Evolutionary conservation across 2,113 vertebrate species (phyloP).

Genomic region (Ailurus styani): DNA sequence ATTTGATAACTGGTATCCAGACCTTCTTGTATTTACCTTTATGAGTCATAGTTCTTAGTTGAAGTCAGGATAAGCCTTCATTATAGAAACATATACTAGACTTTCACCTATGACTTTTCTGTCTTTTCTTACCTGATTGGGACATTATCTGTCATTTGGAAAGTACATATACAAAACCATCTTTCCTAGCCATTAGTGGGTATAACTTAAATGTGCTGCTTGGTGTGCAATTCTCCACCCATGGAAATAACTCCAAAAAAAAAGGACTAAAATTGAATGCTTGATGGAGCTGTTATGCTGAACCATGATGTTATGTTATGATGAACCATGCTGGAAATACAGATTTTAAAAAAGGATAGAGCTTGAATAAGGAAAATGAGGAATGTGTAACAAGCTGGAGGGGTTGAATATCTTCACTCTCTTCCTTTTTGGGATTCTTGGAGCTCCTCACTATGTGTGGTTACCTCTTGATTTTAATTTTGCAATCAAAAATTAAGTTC

Average conservation of each 20-base stretch:
- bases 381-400: neutral
- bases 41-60: neutral
- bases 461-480: conserved; percentile 18
- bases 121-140: neutral
- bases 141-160: neutral
- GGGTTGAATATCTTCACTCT: neutral
- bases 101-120: neutral
- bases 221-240: conserved; percentile 4
- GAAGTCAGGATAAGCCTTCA: conserved; percentile 20
- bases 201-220: neutral
- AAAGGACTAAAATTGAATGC: conserved; percentile 13
- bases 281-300: neutral
- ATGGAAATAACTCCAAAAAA: neutral
- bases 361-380: neutral
- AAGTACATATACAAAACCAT: neutral
- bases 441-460: neutral
- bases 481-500: neutral
- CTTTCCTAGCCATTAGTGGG: neutral
- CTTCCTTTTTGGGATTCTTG: neutral
- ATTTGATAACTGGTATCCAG: neutral
- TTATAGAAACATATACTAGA: neutral
- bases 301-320: neutral
- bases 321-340: conserved; percentile 1
- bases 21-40: neutral
- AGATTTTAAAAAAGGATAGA: neutral